Conservation (phyloP, 2,888 invertebrate genomes). For the Deilephila elpenor region DNA sequence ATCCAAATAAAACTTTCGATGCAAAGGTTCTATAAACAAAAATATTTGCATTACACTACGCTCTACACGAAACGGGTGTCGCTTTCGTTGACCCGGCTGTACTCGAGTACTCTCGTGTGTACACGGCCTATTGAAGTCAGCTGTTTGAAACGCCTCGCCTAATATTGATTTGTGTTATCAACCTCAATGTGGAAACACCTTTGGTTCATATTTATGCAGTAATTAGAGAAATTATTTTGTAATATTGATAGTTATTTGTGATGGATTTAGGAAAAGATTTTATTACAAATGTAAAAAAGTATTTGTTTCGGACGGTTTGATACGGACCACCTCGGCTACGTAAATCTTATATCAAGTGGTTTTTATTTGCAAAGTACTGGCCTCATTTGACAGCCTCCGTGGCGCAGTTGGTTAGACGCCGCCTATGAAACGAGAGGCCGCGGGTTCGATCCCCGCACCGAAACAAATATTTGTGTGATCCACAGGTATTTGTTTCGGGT, state of each 20-base stretch:
- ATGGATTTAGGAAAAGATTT: neutral
- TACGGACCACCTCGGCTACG: too few species aligned
- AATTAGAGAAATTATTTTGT: neutral
- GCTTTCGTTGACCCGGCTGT: slow-evolving; percentile 22
- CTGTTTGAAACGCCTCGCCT: neutral
- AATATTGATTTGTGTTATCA: neutral
- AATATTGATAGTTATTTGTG: neutral
- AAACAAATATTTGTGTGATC: too few species aligned
- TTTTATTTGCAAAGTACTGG: too few species aligned
- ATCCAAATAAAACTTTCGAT: neutral
- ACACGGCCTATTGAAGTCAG: slow-evolving; percentile 13
- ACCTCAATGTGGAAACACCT: slow-evolving; percentile 7
- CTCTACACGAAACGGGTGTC: neutral
- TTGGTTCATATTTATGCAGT: neutral
- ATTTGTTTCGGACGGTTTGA: too few species aligned
- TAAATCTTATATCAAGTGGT: too few species aligned
- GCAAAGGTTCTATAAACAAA: neutral
- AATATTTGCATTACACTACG: slow-evolving; percentile 2
- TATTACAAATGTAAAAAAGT: too few species aligned
- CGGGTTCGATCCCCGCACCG: too few species aligned
- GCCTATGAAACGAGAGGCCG: too few species aligned
- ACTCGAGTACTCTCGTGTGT: neutral
- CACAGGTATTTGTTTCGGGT: too few species aligned
- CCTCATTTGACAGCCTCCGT: too few species aligned
- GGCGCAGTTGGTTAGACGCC: too few species aligned